A percentile compares a stretch with the other conserved stretches of the same genome.
These are phyloP conservation scores for Lutra lutra DNA, from an alignment of 2,797 vertebrate genomes.

Conservation along the genomic window DNA sequence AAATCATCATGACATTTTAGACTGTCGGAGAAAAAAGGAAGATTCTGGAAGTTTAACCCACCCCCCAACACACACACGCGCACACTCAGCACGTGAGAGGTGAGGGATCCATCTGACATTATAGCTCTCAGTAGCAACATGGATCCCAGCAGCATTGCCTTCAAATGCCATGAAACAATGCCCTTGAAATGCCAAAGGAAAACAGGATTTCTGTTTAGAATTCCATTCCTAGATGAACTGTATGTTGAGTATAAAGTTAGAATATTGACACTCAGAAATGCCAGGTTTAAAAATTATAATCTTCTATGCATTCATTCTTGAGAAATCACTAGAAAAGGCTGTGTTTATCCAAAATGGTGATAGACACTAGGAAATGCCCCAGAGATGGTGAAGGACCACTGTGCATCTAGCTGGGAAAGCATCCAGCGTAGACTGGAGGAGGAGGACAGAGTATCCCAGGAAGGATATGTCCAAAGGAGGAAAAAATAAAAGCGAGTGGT, in stretches of 20 bases:
- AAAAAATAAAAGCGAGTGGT: not conserved
- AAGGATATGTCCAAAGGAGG: not conserved
- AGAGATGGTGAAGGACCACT: not conserved
- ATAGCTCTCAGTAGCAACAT: not conserved
- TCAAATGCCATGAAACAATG: not conserved
- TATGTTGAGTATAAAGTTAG: not conserved
- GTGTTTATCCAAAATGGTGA: not conserved
- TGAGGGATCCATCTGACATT: not conserved
- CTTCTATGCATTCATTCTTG: slow-evolving; percentile 25
- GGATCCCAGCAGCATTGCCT: not conserved
- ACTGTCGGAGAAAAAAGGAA: not conserved
- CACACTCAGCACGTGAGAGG: not conserved
- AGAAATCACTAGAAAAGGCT: not conserved
- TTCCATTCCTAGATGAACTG: not conserved
- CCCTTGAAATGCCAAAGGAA: not conserved
- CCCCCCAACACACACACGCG: too few relatives aligned
- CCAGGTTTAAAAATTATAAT: not conserved
- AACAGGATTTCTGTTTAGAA: not conserved
- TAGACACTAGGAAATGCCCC: not conserved
- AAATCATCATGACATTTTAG: not conserved
- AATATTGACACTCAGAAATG: not conserved
- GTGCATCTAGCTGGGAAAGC: not conserved
- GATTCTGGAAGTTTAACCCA: not conserved
- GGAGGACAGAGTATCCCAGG: not conserved
- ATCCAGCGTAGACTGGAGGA: not conserved